A percentile compares a stretch with the other conserved stretches of the same genome.
These are phyloP conservation scores for Tetramorium alpestre DNA, from an alignment of 1,140 invertebrate species.

Conservation along the genomic window DNA sequence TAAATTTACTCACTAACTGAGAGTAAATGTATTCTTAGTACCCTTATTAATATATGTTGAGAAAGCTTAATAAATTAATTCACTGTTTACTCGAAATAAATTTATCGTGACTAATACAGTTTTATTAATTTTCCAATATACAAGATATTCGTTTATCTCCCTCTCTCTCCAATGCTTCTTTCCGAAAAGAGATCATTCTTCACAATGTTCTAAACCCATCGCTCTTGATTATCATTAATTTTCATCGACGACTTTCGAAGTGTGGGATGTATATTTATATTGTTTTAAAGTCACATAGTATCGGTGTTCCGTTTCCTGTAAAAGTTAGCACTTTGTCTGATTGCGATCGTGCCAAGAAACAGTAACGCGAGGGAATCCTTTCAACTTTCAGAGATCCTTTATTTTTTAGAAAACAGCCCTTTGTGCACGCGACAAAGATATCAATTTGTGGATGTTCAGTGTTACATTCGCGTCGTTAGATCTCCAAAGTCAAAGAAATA, in stretches of 20 bases:
- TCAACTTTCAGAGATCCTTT: neutral
- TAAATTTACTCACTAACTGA: neutral
- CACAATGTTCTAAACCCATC: neutral
- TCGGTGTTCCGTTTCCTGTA: neutral
- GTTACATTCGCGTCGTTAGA: neutral
- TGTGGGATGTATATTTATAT: neutral
- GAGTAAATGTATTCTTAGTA: constrained; percentile 4
- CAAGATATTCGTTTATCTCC: neutral
- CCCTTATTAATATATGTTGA: neutral
- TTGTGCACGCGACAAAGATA: neutral
- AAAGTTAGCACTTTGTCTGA: neutral
- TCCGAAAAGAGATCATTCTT: neutral
- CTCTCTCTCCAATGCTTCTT: neutral
- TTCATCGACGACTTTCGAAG: neutral
- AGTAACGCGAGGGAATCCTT: neutral
- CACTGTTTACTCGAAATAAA: neutral
- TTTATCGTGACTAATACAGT: neutral
- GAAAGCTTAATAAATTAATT: constrained; percentile 31
- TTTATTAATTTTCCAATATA: neutral
- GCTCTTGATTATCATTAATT: neutral
- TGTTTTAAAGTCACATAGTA: neutral
- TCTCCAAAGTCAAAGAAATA: constrained; percentile 12
- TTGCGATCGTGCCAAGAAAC: neutral
- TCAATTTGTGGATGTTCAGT: neutral
- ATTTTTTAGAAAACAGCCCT: neutral